Conservation (phyloP, 2,888 invertebrate species). For the Unio delphinus region DNA sequence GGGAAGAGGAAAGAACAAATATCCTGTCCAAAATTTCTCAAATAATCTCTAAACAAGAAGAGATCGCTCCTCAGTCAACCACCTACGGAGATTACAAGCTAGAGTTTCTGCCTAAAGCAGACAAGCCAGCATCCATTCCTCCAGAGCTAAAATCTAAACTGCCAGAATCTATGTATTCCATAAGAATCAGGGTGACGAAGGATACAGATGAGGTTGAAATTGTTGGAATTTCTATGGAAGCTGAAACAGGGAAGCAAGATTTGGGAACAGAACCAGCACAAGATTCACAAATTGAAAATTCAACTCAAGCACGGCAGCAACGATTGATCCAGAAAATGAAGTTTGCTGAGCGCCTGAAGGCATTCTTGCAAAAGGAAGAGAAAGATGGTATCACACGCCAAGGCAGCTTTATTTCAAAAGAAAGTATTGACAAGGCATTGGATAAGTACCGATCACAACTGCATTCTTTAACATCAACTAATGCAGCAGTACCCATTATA, state of each 20-base stretch:
- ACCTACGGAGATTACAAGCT: conserved; percentile 47
- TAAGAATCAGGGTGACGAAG: conserved; percentile 51
- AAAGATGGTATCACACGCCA: conserved; percentile 19
- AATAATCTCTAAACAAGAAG: conserved; percentile 36
- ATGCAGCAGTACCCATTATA: too few species aligned
- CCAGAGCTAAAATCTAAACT: conserved; percentile 50
- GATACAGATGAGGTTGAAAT: conserved; percentile 11
- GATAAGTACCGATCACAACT: conserved; percentile 33
- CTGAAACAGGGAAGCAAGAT: conserved; percentile 4
- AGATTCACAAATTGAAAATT: conserved; percentile 18
- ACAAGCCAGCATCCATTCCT: conserved; percentile 56
- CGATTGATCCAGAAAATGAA: conserved; percentile 37
- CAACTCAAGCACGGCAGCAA: conserved; percentile 18
- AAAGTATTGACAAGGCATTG: conserved; percentile 36
- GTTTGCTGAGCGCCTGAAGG: conserved; percentile 34
- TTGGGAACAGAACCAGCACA: conserved; percentile 3
- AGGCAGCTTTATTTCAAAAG: conserved; percentile 31
- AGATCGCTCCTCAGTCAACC: conserved; percentile 37
- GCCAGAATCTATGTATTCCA: conserved; percentile 55
- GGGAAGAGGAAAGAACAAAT: conserved; percentile 53
- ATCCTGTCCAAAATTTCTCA: conserved; percentile 58
- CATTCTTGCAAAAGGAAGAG: conserved; percentile 25
- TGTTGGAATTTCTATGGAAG: not conserved
- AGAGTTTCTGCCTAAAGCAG: conserved; percentile 56
- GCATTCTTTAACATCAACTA: too few species aligned